Percentiles rank a stretch among this genome's conserved stretches.
Evolutionary conservation across 1,140 invertebrate genomes (phyloP).

Genomic region (Pseudoatta argentina): DNA sequence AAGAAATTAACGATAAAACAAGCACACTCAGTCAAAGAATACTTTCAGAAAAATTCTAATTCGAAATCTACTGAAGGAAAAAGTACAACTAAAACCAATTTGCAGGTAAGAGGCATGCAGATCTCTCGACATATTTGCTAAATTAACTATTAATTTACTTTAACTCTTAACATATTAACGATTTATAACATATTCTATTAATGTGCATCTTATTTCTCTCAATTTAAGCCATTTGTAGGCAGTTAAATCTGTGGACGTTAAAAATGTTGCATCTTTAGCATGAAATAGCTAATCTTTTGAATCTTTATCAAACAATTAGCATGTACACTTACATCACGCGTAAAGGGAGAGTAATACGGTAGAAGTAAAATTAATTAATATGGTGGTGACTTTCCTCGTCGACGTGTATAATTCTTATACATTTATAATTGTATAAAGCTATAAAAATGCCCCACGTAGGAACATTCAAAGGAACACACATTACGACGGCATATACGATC

Average conservation of each 20-base stretch:
- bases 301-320: constrained; percentile 2
- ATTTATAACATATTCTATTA: constrained; percentile 22
- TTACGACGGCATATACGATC: constrained; percentile 57
- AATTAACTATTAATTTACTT: constrained; percentile 33
- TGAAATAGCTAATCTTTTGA: constrained; percentile 11
- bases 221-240: background rate
- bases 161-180: constrained; percentile 41
- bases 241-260: constrained; percentile 1
- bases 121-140: background rate
- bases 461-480: constrained; percentile 36
- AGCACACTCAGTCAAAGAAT: constrained; percentile 47
- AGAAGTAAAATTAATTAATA: constrained; percentile 22
- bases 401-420: constrained; percentile 26
- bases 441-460: constrained; percentile 62
- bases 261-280: constrained; percentile 16
- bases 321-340: background rate
- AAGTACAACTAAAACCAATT: constrained; percentile 66
- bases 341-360: constrained; percentile 2
- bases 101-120: constrained; percentile 75
- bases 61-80: constrained; percentile 72
- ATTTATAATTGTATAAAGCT: constrained; percentile 50
- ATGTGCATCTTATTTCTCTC: background rate
- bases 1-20: background rate
- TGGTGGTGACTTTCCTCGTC: background rate
- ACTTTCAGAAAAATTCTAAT: constrained; percentile 79